Percentiles rank a stretch among this genome's conserved stretches.
Conservation (phyloP, 1,140 invertebrate genomes). For the Eurytemora carolleeae region DNA sequence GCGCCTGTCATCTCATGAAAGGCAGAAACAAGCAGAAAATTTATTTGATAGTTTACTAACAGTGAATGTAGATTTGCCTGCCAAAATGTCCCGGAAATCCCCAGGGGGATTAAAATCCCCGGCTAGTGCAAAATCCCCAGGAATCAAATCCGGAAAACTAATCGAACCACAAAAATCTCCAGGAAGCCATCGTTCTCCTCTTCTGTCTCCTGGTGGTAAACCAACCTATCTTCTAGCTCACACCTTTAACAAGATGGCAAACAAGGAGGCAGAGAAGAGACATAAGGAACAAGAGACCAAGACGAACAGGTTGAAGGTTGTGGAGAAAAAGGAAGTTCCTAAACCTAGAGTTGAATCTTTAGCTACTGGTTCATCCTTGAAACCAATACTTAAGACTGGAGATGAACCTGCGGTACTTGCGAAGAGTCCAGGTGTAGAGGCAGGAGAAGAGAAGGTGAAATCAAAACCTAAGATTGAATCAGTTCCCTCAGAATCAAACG, state of each 20-base stretch:
- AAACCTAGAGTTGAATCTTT: no score
- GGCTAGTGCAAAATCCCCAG: neutral
- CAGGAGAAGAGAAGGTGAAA: no score
- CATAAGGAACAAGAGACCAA: neutral
- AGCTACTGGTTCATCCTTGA: no score
- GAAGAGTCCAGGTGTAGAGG: no score
- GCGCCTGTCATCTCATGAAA: neutral
- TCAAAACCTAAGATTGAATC: no score
- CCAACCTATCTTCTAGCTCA: neutral
- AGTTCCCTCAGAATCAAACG: no score
- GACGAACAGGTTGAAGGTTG: neutral
- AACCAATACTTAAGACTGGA: no score
- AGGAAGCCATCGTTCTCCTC: neutral
- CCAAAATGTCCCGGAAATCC: neutral
- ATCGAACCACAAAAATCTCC: neutral
- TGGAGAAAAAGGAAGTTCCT: no score
- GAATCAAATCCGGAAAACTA: no score
- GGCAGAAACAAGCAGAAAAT: neutral
- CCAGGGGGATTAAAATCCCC: neutral
- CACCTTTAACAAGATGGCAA: neutral
- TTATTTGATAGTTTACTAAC: neutral
- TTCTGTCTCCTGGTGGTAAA: neutral
- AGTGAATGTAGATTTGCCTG: neutral
- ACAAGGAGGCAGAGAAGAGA: neutral
- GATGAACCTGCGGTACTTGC: no score